Percentiles rank a stretch among this genome's conserved stretches.
phyloP scores from a whole-genome alignment of 2,113 vertebrate species.

The Bettongia penicillata region DNA sequence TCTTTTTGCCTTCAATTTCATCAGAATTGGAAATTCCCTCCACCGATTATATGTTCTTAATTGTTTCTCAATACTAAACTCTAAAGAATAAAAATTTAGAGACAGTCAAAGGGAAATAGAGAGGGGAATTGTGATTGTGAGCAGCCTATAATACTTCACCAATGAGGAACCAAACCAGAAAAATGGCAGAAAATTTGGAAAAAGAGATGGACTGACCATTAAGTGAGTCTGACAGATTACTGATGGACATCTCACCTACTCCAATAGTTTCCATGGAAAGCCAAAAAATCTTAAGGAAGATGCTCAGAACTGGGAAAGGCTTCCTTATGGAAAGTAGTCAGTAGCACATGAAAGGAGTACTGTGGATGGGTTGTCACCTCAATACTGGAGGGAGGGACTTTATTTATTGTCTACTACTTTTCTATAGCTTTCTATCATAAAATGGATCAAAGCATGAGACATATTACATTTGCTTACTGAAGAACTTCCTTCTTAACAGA shows the following conservation, averaged over 20 bases:
- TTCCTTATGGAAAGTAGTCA: neutral
- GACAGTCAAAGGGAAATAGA: neutral
- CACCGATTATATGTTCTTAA: neutral
- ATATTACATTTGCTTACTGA: neutral
- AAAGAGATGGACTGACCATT: neutral
- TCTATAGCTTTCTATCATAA: neutral
- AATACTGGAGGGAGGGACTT: no score
- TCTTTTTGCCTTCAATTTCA: no score
- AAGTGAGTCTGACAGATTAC: neutral
- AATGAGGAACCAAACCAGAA: neutral
- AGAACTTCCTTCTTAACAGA: neutral
- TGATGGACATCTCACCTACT: neutral
- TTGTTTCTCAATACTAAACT: neutral
- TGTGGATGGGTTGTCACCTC: no score
- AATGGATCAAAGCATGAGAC: neutral
- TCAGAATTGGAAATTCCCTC: neutral
- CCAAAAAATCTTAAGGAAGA: neutral
- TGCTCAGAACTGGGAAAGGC: neutral
- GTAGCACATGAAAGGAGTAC: neutral
- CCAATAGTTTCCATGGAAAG: neutral
- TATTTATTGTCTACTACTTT: neutral
- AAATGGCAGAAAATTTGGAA: neutral
- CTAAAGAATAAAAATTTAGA: neutral
- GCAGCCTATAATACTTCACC: neutral
- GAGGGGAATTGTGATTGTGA: neutral